Evolutionary conservation across 2,888 invertebrate species (phyloP).

Genomic region (Auanema sp.): DNA sequence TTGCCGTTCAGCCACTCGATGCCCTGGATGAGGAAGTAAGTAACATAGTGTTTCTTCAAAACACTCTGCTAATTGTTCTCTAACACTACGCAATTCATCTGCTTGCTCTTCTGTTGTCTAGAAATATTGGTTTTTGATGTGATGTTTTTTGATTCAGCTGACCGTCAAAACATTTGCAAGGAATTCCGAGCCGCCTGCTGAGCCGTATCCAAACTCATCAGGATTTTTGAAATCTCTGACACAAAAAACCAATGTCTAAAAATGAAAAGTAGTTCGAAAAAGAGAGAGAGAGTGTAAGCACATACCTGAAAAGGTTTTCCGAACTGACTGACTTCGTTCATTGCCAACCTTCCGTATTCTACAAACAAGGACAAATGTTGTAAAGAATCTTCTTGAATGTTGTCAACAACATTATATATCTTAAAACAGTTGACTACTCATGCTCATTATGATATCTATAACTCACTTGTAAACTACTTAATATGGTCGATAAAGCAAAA

Average conservation of each 20-base stretch:
- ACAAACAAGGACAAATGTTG: slow-evolving; percentile 93
- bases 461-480: slow-evolving; percentile 90
- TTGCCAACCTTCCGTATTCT: slow-evolving; percentile 92
- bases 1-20: slow-evolving; percentile 58
- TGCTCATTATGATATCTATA: neutral
- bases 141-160: slow-evolving; percentile 6
- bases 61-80: slow-evolving; percentile 48
- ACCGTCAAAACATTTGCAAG: slow-evolving; percentile 47
- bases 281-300: neutral
- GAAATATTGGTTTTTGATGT: neutral
- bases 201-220: slow-evolving; percentile 55
- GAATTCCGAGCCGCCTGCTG: slow-evolving; percentile 49
- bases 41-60: slow-evolving; percentile 55
- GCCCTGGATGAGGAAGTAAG: slow-evolving; percentile 60
- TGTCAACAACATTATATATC: slow-evolving; percentile 90
- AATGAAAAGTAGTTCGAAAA: neutral
- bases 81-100: slow-evolving; percentile 39
- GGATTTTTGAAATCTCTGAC: slow-evolving; percentile 68
- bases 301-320: slow-evolving; percentile 60
- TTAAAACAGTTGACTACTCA: slow-evolving; percentile 29
- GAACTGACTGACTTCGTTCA: slow-evolving; percentile 72
- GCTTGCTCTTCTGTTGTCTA: slow-evolving; percentile 35
- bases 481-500: slow-evolving; percentile 95
- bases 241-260: slow-evolving; percentile 59
- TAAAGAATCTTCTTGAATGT: slow-evolving; percentile 94